A percentile compares a stretch with the other conserved stretches of the same genome.
phyloP scores from a whole-genome alignment of 2,113 vertebrate genomes.

The Astur gentilis region DNA sequence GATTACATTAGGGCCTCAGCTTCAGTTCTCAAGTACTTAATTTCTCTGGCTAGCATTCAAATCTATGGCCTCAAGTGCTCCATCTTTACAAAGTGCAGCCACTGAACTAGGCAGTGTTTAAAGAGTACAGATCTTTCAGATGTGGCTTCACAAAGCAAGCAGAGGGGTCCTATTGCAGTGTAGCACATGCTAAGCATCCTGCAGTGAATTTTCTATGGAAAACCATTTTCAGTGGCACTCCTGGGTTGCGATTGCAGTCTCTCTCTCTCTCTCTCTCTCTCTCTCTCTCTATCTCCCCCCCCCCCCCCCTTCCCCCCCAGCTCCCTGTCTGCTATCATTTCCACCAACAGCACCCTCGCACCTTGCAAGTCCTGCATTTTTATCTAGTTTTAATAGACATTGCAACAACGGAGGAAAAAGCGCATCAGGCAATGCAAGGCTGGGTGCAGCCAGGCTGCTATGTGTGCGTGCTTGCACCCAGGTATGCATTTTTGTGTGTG shows the following conservation, averaged over 20 bases:
- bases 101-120: background rate
- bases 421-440: rapidly evolving
- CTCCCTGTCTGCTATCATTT: background rate
- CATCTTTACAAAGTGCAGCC: background rate
- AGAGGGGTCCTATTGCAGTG: background rate
- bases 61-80: background rate
- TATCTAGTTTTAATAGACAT: background rate
- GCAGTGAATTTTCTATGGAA: background rate
- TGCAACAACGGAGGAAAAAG: background rate
- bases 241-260: background rate
- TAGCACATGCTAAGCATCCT: background rate
- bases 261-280: too few species aligned
- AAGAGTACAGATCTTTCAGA: background rate
- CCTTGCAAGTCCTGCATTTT: background rate
- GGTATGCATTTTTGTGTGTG: background rate
- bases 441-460: background rate
- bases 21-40: conserved; percentile 15
- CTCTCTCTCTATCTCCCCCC: too few species aligned
- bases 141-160: background rate
- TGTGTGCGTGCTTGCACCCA: rapidly evolving
- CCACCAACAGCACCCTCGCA: background rate
- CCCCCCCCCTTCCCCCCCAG: too few species aligned
- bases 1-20: background rate
- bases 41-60: conserved; percentile 23
- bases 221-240: background rate